Evolutionary conservation across 1,140 invertebrate species (phyloP), one percentile per base, ranked within the genome.

Genomic region (Thaumatotibia leucotreta): DNA sequence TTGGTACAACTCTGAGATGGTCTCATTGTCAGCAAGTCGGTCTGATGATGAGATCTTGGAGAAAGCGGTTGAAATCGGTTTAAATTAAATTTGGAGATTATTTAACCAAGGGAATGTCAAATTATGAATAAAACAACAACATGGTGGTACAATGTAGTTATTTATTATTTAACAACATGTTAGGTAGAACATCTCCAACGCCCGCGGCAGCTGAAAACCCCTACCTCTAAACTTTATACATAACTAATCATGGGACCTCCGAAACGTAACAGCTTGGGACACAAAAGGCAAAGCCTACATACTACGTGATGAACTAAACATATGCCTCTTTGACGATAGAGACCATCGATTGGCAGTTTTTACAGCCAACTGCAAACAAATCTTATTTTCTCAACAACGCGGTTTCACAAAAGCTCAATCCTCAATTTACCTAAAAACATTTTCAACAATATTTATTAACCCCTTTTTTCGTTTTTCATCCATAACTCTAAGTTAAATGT

Each of bases 161-260:
- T 91, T 91, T 91, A 91, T 92, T 91, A 91, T 91, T 91, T 92
- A 92, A 92, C 91, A 92, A 92, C 91, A 90, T 91, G 81, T 82
- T 88, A 88, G 91, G 86, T 86, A 83, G 74, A 85, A 88, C 91
- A 91, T 86, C 91, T 91, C 86, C 88, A 90, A 85, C 75, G 74
- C 83, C 73, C 52, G 54, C 69, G 75, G 82, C 69, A 82, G 75
- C 86, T 88, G 89, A 91, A 90, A 91, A 91, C 89, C 83, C 84
- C 82, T 77, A 91, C 82, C 88, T 88, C 91, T 91, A 92, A 90
- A 91, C 85, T 87, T 86, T 89, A 82, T 86, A 86, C 79, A 82
- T 90, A 88, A 89, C 87, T 89, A 89, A 88, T 88, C 10, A 35
- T 79, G 77, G 82, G 80, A 86, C 75, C 74, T 76, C 73, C 64